Percentiles rank a stretch among this genome's conserved stretches.
These are phyloP conservation scores for Aldrovandia affinis DNA, from an alignment of 2,797 vertebrate species.

Conservation along the genomic window DNA sequence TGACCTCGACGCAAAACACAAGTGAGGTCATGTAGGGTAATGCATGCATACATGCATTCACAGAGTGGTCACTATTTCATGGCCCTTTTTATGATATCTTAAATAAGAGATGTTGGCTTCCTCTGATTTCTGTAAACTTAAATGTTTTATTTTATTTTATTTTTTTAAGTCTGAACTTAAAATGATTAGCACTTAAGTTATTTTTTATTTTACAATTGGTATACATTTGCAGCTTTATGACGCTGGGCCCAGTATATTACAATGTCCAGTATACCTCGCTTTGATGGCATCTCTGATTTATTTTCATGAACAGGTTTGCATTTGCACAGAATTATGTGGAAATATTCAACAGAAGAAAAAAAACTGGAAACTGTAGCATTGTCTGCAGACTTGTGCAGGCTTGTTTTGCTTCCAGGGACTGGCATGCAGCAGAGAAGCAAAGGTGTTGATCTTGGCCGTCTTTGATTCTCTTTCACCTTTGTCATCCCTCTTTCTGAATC, in stretches of 20 bases:
- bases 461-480: not conserved
- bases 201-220: not conserved
- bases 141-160: too few species aligned
- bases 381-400: slow-evolving; percentile 12
- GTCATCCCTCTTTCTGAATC: not conserved
- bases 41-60: not conserved
- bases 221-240: not conserved
- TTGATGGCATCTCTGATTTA: not conserved
- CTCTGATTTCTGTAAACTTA: not conserved
- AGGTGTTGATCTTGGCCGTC: not conserved
- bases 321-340: not conserved
- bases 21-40: slow-evolving; percentile 7
- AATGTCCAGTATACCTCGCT: not conserved
- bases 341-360: not conserved
- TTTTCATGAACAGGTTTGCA: not conserved
- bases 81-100: not conserved
- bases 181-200: too few species aligned
- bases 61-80: not conserved
- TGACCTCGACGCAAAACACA: not conserved
- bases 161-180: too few species aligned
- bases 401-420: slow-evolving; percentile 13
- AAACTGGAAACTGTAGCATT: not conserved
- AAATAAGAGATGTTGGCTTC: not conserved
- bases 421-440: not conserved
- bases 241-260: not conserved